Base-by-base conservation (phyloP, 2,113 vertebrate species). In the Neodon shergylaensis region DNA sequence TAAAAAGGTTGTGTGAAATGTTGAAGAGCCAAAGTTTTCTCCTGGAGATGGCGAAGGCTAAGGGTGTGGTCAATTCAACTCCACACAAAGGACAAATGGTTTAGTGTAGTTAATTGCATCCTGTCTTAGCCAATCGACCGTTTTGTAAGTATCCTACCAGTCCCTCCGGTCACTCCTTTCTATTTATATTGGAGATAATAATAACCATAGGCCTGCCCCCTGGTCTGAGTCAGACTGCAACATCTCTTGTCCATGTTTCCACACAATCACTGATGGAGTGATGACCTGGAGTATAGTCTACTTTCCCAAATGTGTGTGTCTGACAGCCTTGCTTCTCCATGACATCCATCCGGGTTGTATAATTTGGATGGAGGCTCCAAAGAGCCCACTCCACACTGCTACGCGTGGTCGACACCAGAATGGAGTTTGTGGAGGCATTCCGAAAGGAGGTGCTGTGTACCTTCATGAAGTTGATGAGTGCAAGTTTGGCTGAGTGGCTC, bases 331-430 rank as follows among this genome's bases (percentile, higher is more conserved):
- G 97, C 36, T 98, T 98, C 94, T 98, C 97, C 97, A 99, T 98
- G 88, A 99, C 91, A 97, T 99, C 99, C 99, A 99, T 99, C 99
- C 99, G 99, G 0, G 99, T 99, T 44, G 99, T 98, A 39, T 99
- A 98, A 96, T 98, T 99, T 83, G 98, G 97, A 96, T 99, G 98
- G 4, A 99, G 98, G 84, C 99, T 99, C 98, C 99, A 98, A 99
- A 99, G 95, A 98, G 99, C 66, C 99, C 99, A 92, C 99, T 99
- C 99, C 99, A 99, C 99, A 99, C 99, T 44, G 99, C 99, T 99
- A 99, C 99, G 0, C 99, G 99, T 0, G 99, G 99, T n/a, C 99
- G 99, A 97, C 99, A 99, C 96, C 99, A 99, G 95, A 99, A 99
- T 12, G 99, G 99, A 99, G 96, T 99, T 99, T 72, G 99, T 99